Evolutionary conservation across 2,797 vertebrate species (phyloP), one percentile per base, ranked within the genome.

Genomic region (Gymnodraco acuticeps): DNA sequence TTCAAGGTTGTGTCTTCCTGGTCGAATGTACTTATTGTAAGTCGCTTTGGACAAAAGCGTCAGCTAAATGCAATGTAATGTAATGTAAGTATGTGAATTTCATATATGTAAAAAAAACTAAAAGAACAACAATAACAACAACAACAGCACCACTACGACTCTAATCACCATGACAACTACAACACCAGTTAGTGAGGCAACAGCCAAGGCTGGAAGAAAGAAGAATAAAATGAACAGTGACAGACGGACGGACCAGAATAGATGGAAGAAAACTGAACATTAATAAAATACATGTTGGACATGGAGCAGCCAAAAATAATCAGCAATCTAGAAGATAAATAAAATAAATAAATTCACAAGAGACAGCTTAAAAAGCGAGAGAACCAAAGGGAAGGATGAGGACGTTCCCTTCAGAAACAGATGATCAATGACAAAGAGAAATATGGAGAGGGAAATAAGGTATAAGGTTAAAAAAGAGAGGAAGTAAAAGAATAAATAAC

Each of bases 351-450:
- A 82, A 27, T 27, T 27, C 27, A 27, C 4, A 27, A 27, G 79
- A 86, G 83, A 85, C 90, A 90, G 71, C 90, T 87, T 66, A 90
- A 89, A 73, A 89, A 70, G 54, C 54, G 41, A 69, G n/a, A 70
- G 52, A 68, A 33, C 72, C 41, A 58, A 55, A 69, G 17, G 15
- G 20, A 52, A 58, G 63, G 80, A 88, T 91, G 90, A 70, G 91
- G 70, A 70, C 43, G 41, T 53, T 71, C 50, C 70, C 73, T 81
- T 75, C 42, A 55, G 66, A 69, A 52, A 56, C 10, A 55, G 17
- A 84, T 27, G 27, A 5, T 27, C 4, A 27, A 27, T 5, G 27
- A 27, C 27, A 27, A 50, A 48, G 31, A 68, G 33, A 47, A 68
- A 76, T 5, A 69, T 42, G 42, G 42, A 45, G 2, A 50, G 47